Evolutionary conservation across 2,113 vertebrate genomes (phyloP), one percentile per base, ranked within the genome.

Genomic region (Gnathonemus echidnorhynchus): DNA sequence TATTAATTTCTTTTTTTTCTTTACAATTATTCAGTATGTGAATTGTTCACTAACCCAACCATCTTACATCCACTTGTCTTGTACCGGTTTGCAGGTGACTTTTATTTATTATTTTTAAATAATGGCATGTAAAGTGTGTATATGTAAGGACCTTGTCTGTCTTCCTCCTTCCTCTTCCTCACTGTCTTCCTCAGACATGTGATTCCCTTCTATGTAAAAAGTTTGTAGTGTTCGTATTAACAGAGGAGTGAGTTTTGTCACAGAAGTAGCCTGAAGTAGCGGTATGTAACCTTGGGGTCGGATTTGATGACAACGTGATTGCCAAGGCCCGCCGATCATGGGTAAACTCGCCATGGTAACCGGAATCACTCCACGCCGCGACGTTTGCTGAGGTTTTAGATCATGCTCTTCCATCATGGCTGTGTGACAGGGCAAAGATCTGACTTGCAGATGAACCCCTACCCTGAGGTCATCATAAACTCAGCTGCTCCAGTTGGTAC

Each of bases 391-490:
- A 92, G 92, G 92, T 89, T 90, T 93, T 89, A 92, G 89, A 88
- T 83, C 90, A 86, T 88, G 80, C 92, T 91, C 58, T 92, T 93
- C 93, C 91, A 93, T 93, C 93, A 93, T 88, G 88, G 86, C 62
- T 53, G 39, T 50, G 86, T 91, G 91, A 93, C 93, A 93, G 90
- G 88, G 91, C 90, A 92, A 91, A 92, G 89, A 88, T 91, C 49
- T 92, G 92, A 92, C 93, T 91, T 88, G 85, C 90, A 89, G 93
- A 56, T 93, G 93, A 93, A 91, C 92, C 48, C 62, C 90, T 87
- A 86, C 45, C 74, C 7, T 31, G 49, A 88, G 89, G 84, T 91
- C 90, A 89, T 90, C 89, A 90, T 91, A 91, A 92, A 62, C 87
- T 90, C 89, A 90, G 80, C 70, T 52, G 58, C 84, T 62, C 90